Base-by-base conservation (phyloP, 1,140 invertebrate genomes). In the Halesus radiatus region DNA sequence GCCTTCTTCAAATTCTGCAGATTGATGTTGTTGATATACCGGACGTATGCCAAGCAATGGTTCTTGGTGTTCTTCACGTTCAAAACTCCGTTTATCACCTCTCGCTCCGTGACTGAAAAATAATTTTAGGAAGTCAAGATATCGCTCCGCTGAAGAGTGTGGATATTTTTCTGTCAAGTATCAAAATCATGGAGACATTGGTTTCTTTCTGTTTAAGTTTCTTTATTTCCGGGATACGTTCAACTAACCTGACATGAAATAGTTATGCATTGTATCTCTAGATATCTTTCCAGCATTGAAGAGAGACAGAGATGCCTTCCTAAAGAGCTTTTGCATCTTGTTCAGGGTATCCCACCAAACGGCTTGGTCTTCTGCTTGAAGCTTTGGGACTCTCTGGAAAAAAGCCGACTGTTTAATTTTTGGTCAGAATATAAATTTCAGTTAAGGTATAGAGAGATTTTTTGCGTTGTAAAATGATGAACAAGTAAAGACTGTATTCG, bases 21-120 rank as follows among this genome's bases (percentile, higher is more conserved):
- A 88, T 99, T 99, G 32, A 99, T 99, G 85, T 99, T 99, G 87
- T 98, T 98, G 85, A 99, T 99, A 86, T 98, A 97, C 62, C 98
- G 91, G 3, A 99, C 93, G 86, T 98, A 99, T 0, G 97, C 97
- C n/a, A 99, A 89, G 84, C 97, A 98, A 88, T 99, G 98, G 85
- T 98, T 98, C 87, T 97, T 97, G 0, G 97, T 98, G 84, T 98
- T 98, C 85, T 96, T 96, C 0, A 98, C 98, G 84, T 96, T 97
- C 13, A 99, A 87, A 52, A 99, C 92, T 0, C 98, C 98, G 84
- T 98, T 97, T 78, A 98, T 98, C 0, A 99, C 97, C 90, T 99
- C 98, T 70, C 98, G 89, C 90, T 99, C 98, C 0, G 98, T 99
- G 13, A 99, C 98, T 98, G 87, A 70, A 91, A 90, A 56, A 7